Evolutionary conservation across 1,140 invertebrate genomes (phyloP).

Genomic region (Eupristina koningsbergeri): DNA sequence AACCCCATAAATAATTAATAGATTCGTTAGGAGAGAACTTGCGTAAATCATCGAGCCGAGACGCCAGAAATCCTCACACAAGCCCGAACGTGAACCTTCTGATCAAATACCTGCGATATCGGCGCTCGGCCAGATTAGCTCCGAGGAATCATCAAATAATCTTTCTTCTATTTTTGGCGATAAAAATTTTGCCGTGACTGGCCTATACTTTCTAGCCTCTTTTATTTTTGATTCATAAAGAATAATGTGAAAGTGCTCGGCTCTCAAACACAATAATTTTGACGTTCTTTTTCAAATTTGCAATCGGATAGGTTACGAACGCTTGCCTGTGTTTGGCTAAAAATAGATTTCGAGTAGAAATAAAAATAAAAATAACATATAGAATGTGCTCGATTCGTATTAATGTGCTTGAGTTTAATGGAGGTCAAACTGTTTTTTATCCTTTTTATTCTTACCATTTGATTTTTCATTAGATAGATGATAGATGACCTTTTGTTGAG

Average conservation of each 20-base stretch:
- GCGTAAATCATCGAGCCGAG: constrained; percentile 61
- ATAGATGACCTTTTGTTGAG: neutral
- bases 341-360: neutral
- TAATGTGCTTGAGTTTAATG: neutral
- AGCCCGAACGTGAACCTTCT: neutral
- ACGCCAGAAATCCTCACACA: neutral
- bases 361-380: neutral
- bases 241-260: neutral
- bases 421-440: neutral
- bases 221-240: neutral
- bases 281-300: neutral
- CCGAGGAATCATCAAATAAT: neutral
- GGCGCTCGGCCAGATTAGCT: constrained; percentile 4
- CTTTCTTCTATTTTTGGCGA: constrained; percentile 4
- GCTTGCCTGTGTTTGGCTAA: neutral
- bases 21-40: constrained; percentile 63
- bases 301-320: neutral
- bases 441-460: neutral
- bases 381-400: neutral
- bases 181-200: neutral
- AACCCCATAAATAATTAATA: constrained; percentile 68
- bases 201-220: neutral
- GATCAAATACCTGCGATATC: constrained; percentile 34
- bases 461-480: neutral
- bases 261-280: neutral